Evolutionary conservation across 2,888 invertebrate species (phyloP).

Genomic region (Drosophila conformis): DNA sequence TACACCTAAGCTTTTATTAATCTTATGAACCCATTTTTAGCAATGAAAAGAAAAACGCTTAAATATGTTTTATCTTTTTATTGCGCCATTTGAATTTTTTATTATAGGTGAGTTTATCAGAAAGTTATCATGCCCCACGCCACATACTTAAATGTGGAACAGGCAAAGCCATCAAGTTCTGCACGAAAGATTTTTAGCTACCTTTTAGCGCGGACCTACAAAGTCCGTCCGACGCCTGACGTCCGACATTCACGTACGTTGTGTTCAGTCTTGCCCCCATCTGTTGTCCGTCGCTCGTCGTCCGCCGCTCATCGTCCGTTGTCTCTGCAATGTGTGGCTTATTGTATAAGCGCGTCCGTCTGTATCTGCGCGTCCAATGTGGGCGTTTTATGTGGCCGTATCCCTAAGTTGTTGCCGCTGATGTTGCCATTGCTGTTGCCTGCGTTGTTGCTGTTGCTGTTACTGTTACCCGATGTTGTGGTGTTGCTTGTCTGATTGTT

Average conservation of each 20-base stretch:
- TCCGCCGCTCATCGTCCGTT: conserved; percentile 33
- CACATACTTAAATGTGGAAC: conserved; percentile 32
- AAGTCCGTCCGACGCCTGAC: conserved; percentile 20
- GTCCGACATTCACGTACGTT: conserved; percentile 23
- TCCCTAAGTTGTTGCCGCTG: conserved; percentile 51
- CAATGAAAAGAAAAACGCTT: not conserved
- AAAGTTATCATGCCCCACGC: conserved; percentile 30
- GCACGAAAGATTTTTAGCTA: conserved; percentile 80
- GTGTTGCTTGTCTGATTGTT: conserved; percentile 71
- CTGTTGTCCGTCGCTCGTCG: conserved; percentile 12
- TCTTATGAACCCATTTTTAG: not conserved
- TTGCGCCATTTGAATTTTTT: not conserved
- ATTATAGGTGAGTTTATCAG: not conserved
- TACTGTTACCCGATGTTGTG: conserved; percentile 46
- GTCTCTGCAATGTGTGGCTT: conserved; percentile 75
- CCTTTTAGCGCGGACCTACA: conserved; percentile 58
- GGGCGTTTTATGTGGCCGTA: conserved; percentile 70
- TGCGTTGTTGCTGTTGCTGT: conserved; percentile 29
- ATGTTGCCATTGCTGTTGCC: conserved; percentile 43
- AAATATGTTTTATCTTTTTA: not conserved
- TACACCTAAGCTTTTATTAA: not conserved
- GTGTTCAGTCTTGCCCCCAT: conserved; percentile 9
- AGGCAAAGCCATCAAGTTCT: conserved; percentile 62
- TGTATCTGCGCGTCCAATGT: conserved; percentile 59
- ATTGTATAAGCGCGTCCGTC: conserved; percentile 68